phyloP scores from a whole-genome alignment of 2,797 vertebrate genomes.

The Sylvilagus floridanus region DNA sequence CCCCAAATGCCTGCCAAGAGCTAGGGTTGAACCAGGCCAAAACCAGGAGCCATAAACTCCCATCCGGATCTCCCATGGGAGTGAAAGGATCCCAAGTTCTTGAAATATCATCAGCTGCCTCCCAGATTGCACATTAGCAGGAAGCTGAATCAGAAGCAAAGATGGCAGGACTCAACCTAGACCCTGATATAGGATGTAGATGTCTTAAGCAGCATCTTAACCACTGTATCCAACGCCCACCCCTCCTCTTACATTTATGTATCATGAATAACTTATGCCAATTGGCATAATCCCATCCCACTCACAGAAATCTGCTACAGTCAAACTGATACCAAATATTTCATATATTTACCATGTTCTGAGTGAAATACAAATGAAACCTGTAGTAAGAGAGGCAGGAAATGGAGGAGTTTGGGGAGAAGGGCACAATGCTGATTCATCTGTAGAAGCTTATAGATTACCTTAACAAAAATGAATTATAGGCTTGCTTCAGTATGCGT shows the following conservation, averaged over 20 bases:
- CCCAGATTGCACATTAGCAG: too few species aligned
- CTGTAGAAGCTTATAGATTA: not conserved
- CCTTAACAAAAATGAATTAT: conserved; percentile 47
- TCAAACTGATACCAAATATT: not conserved
- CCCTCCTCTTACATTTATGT: not conserved
- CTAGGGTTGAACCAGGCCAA: too few species aligned
- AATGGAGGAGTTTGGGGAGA: not conserved
- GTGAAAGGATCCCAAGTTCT: too few species aligned
- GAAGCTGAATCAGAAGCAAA: too few species aligned
- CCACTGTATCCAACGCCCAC: too few species aligned
- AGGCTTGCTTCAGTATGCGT: not conserved
- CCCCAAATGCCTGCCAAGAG: too few species aligned
- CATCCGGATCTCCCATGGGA: too few species aligned
- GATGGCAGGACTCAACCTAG: too few species aligned
- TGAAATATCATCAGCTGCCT: too few species aligned
- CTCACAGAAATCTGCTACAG: not conserved
- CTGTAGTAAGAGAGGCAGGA: not conserved
- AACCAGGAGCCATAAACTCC: too few species aligned
- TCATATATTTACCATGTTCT: not conserved
- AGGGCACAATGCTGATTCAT: not conserved
- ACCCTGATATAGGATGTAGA: too few species aligned
- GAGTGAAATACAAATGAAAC: not conserved
- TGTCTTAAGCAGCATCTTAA: too few species aligned
- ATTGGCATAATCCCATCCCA: not conserved
- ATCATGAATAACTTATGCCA: conserved; percentile 30